Base-by-base conservation (phyloP, 2,797 vertebrate genomes). In the Myotis pilosus region DNA sequence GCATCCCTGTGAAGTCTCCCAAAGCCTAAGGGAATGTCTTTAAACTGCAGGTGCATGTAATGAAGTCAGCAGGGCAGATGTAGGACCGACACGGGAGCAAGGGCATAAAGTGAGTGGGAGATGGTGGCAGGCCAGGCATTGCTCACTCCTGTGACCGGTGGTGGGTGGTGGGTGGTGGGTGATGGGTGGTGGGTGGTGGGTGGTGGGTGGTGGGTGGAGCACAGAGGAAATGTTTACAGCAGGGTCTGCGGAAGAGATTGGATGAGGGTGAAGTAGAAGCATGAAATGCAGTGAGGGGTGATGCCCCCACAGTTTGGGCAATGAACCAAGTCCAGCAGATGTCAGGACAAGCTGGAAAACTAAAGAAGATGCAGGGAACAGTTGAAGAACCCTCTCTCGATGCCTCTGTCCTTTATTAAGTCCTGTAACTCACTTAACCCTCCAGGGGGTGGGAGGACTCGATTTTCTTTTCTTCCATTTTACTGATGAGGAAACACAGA, bases 401-500 rank as follows among this genome's bases (percentile, higher is more conserved):
- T 30, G 28, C 36, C 25, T 75, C 55, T 69, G 17, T 28, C 17
- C 64, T 49, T 62, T 30, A 38, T 66, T 41, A 38, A 22, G 41
- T 71, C 49, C 85, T n/a, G 12, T 2, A 36, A 41, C 41, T 72
- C 57, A 41, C 80, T 41, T 28, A 49, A 82, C 36, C 84, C 16
- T n/a, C 4, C 38, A 10, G 17, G 33, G 41, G 10, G 6, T 12
- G 2, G 30, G 38, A 30, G 23, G 8, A 60, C 68, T 87, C 25
- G 15, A 64, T 36, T 89, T 60, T 22, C 81, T 82, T 92, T 82
- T 66, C 55, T 57, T 94, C 68, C 47, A 47, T 81, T 94, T 87
- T 71, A 47, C 84, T 76, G 85, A 85, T 91, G 84, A 91, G n/a
- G 95, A 93, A 97, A 87, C 81, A 88, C 66, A 92, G n/a, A 80